A percentile compares a stretch with the other conserved stretches of the same genome.
Conservation (phyloP, 53 echinoderm and acorn worm species). For the Astropecten irregularis region DNA sequence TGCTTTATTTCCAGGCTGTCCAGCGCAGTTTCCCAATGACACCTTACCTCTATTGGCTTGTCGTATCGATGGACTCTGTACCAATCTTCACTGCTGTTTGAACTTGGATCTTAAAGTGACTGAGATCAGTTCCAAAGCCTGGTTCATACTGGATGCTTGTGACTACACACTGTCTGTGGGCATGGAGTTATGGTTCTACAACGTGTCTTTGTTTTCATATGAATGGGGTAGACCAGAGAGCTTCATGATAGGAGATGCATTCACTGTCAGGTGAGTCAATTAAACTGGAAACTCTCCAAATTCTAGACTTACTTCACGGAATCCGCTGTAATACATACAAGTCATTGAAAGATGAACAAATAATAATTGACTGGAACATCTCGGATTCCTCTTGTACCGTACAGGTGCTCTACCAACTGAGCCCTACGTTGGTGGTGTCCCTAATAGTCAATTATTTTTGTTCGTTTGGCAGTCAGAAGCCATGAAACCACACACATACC, state of each 20-base stretch:
- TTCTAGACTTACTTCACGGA: too few relatives aligned
- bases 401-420: too few relatives aligned
- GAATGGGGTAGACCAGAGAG: constrained; percentile 14
- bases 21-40: constrained; percentile 15
- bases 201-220: constrained; percentile 16
- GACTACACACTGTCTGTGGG: constrained; percentile 14
- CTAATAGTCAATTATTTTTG: too few relatives aligned
- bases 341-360: too few relatives aligned
- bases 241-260: constrained; percentile 4
- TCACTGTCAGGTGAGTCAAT: background rate
- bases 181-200: constrained; percentile 10
- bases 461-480: too few relatives aligned
- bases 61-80: constrained; percentile 5
- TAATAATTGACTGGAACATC: too few relatives aligned
- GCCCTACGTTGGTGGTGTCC: too few relatives aligned
- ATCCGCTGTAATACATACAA: too few relatives aligned
- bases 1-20: constrained; percentile 3
- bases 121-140: constrained; percentile 20
- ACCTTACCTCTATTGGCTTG: constrained; percentile 1
- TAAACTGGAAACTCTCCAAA: too few relatives aligned
- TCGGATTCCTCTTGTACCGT: too few relatives aligned
- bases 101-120: constrained; percentile 15
- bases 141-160: constrained; percentile 1
- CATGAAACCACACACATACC: too few relatives aligned
- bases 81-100: constrained; percentile 36